phyloP scores from a whole-genome alignment of 2,888 invertebrate genomes.

The Disparrhopalites patrizii region DNA sequence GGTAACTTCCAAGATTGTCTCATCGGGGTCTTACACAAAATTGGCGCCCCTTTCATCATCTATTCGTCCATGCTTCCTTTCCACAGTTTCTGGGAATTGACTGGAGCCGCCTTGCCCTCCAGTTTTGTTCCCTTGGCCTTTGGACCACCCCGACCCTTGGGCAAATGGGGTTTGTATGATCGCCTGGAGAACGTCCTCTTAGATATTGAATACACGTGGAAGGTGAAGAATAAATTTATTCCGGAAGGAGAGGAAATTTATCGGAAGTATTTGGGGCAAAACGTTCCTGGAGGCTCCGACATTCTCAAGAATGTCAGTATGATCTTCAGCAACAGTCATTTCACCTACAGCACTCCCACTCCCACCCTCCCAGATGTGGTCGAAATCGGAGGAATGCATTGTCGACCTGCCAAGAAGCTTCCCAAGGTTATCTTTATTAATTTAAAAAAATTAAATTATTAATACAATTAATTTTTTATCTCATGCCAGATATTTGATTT shows the following conservation, averaged over 20 bases:
- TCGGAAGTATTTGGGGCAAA: constrained; percentile 50
- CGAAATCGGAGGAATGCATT: constrained; percentile 49
- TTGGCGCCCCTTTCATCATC: constrained; percentile 49
- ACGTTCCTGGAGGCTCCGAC: constrained; percentile 39
- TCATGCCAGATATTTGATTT: too few relatives aligned
- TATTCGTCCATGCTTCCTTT: background rate
- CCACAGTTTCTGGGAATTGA: background rate
- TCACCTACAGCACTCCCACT: constrained; percentile 36
- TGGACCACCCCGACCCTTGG: background rate
- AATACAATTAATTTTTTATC: too few relatives aligned
- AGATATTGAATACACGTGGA: background rate
- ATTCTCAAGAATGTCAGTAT: constrained; percentile 45
- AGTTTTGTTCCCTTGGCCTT: constrained; percentile 7
- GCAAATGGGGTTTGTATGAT: constrained; percentile 13
- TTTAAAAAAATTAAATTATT: too few relatives aligned
- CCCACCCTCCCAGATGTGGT: constrained; percentile 46
- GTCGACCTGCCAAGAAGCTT: constrained; percentile 42
- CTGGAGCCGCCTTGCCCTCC: background rate
- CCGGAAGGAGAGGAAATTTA: constrained; percentile 16
- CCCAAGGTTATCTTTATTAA: constrained; percentile 48
- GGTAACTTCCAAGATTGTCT: constrained; percentile 53
- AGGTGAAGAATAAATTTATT: background rate
- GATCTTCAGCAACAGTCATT: constrained; percentile 47
- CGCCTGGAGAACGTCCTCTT: constrained; percentile 1
- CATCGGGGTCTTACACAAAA: constrained; percentile 55